A percentile compares a stretch with the other conserved stretches of the same genome.
Conservation (phyloP, 2,797 vertebrate genomes). For the Catamblyrhynchus diadema region DNA sequence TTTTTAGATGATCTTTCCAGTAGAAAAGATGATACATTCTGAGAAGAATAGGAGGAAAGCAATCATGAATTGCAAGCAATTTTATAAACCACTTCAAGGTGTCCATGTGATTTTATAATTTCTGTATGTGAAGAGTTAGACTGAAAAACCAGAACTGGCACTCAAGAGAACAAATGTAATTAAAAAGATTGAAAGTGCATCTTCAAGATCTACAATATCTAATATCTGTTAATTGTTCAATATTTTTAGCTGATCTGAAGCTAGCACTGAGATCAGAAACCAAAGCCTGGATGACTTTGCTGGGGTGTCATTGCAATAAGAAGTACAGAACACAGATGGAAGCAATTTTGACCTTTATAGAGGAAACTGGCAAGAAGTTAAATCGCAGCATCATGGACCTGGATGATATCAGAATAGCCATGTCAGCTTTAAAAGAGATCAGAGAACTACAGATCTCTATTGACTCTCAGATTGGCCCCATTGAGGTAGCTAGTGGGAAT, state of each 20-base stretch:
- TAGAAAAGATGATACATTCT: not conserved
- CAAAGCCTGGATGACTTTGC: conserved; percentile 88
- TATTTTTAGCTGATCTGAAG: conserved; percentile 85
- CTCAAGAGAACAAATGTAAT: not conserved
- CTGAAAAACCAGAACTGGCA: not conserved
- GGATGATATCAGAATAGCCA: conserved; percentile 91
- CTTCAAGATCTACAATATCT: not conserved
- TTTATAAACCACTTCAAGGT: not conserved
- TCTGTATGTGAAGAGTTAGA: not conserved
- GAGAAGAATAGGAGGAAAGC: not conserved
- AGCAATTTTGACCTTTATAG: conserved; percentile 85
- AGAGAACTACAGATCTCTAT: conserved; percentile 86
- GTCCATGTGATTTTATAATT: not conserved
- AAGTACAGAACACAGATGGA: conserved; percentile 92
- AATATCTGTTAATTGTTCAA: not conserved
- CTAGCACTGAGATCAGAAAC: conserved; percentile 88
- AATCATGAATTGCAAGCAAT: not conserved
- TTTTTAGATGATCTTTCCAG: conserved; percentile 75
- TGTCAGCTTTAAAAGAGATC: conserved; percentile 91
- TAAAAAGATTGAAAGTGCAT: not conserved
- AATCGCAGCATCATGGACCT: conserved; percentile 88
- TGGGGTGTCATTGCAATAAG: conserved; percentile 86
- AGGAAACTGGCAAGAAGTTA: conserved; percentile 89
- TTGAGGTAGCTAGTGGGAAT: conserved; percentile 82
- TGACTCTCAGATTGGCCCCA: conserved; percentile 89